These are phyloP conservation scores for Cerceris ruficornis DNA, from an alignment of 2,888 invertebrate species.

Conservation along the genomic window DNA sequence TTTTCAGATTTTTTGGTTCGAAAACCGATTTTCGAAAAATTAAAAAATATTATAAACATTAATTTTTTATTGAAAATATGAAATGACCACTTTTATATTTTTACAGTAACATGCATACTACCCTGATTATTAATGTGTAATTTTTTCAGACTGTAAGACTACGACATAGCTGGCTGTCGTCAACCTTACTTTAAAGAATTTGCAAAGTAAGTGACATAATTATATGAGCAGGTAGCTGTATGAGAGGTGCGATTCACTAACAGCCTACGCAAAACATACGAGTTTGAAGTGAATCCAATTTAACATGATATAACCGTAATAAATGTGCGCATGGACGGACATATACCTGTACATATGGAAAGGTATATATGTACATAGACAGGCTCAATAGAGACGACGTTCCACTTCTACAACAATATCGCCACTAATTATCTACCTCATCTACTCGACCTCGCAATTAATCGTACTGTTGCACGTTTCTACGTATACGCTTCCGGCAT, in stretches of 20 bases:
- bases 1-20: too few relatives aligned
- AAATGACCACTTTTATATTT: too few relatives aligned
- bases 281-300: constrained; percentile 29
- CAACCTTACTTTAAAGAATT: too few relatives aligned
- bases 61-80: too few relatives aligned
- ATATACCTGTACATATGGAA: constrained; percentile 4
- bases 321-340: not conserved
- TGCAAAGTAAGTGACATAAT: too few relatives aligned
- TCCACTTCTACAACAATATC: constrained; percentile 43
- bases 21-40: too few relatives aligned
- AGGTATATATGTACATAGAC: constrained; percentile 10
- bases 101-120: too few relatives aligned
- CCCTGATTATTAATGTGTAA: too few relatives aligned
- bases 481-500: constrained; percentile 25
- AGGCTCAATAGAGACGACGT: constrained; percentile 29
- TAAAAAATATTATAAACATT: too few relatives aligned
- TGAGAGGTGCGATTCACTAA: not conserved
- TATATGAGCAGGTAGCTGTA: too few relatives aligned
- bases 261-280: not conserved
- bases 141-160: too few relatives aligned
- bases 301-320: not conserved
- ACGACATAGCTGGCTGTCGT: too few relatives aligned
- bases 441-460: constrained; percentile 58
- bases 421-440: constrained; percentile 44
- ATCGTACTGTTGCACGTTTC: constrained; percentile 35